Percentiles rank a stretch among this genome's conserved stretches.
These are phyloP conservation scores for Xanthorhoe spadicearia DNA, from an alignment of 2,888 invertebrate genomes.

Conservation along the genomic window DNA sequence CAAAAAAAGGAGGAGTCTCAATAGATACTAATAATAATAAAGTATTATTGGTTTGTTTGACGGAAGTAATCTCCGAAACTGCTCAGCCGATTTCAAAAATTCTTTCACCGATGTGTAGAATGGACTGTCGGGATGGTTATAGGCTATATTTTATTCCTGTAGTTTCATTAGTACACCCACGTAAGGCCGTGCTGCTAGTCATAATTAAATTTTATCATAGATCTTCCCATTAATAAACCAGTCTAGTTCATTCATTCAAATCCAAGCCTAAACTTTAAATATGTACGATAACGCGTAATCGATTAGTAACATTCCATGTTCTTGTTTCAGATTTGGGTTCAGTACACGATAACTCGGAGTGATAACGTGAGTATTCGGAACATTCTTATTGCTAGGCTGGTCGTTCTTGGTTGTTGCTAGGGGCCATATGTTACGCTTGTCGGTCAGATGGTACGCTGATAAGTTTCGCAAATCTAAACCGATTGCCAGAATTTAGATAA, in stretches of 20 bases:
- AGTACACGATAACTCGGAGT: constrained; percentile 63
- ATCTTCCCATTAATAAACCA: neutral
- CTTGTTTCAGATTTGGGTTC: constrained; percentile 73
- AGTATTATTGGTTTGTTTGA: too few species aligned
- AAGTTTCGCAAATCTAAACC: neutral
- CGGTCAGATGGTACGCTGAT: neutral
- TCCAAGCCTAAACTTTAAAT: neutral
- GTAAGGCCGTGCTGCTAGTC: too few species aligned
- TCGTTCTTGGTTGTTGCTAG: constrained; percentile 46
- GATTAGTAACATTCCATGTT: constrained; percentile 59
- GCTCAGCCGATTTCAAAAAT: too few species aligned
- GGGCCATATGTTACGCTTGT: constrained; percentile 3
- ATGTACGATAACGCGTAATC: constrained; percentile 41
- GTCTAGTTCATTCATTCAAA: neutral
- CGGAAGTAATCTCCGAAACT: too few species aligned
- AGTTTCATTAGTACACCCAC: too few species aligned
- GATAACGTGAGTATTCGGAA: constrained; percentile 56
- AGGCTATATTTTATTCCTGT: too few species aligned
- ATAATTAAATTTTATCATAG: too few species aligned
- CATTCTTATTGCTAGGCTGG: constrained; percentile 7
- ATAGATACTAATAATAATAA: too few species aligned
- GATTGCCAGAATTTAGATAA: neutral
- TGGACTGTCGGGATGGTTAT: too few species aligned
- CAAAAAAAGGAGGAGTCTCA: too few species aligned
- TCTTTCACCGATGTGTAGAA: too few species aligned